Conservation (phyloP, 1,140 invertebrate genomes). For the Drosophila busckii region DNA sequence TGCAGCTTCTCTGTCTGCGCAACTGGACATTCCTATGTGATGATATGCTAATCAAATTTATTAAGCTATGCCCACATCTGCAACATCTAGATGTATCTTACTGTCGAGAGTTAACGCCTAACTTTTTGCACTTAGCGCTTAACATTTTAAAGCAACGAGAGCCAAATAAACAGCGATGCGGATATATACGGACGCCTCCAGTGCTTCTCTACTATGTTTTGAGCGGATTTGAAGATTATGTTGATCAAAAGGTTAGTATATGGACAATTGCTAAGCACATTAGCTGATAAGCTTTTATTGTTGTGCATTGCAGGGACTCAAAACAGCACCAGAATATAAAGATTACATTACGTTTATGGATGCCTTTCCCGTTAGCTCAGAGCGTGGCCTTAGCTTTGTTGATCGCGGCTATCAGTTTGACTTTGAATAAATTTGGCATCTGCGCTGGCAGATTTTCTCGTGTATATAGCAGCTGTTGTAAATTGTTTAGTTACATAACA, state of each 20-base stretch:
- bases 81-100: slow-evolving; percentile 64
- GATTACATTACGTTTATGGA: slow-evolving; percentile 54
- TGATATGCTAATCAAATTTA: slow-evolving; percentile 48
- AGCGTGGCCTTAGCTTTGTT: slow-evolving; percentile 65
- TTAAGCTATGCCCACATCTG: slow-evolving; percentile 49
- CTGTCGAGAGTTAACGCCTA: slow-evolving; percentile 46
- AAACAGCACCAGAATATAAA: slow-evolving; percentile 43
- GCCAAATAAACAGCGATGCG: slow-evolving; percentile 32
- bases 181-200: slow-evolving; percentile 8
- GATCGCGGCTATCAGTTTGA: slow-evolving; percentile 72
- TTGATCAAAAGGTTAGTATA: slow-evolving; percentile 40
- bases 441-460: slow-evolving; percentile 3
- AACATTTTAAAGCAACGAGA: slow-evolving; percentile 46
- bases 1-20: slow-evolving; percentile 53
- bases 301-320: slow-evolving; percentile 30
- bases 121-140: slow-evolving; percentile 41
- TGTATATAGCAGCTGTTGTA: slow-evolving; percentile 29
- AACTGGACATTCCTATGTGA: slow-evolving; percentile 54
- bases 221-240: slow-evolving; percentile 54
- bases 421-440: slow-evolving; percentile 38
- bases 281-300: neutral
- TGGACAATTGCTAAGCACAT: rapidly evolving
- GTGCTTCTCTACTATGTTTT: slow-evolving; percentile 51
- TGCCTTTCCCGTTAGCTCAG: slow-evolving; percentile 53
- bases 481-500: slow-evolving; percentile 10